Percentiles rank a stretch among this genome's conserved stretches.
Evolutionary conservation across 2,113 vertebrate genomes (phyloP).

Genomic region (Morone saxatilis): DNA sequence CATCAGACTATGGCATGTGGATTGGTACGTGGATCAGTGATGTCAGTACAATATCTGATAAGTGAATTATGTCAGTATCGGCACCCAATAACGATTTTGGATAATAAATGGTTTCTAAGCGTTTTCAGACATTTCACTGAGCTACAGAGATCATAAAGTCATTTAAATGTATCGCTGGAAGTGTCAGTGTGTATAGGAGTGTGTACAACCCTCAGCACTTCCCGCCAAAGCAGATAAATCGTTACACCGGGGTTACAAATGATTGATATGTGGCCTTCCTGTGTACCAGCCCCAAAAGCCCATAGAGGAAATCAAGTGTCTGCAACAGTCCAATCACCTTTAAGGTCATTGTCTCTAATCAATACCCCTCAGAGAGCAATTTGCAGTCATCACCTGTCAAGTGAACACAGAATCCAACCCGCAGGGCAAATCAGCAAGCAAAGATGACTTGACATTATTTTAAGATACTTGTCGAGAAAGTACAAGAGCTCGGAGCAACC

Average conservation of each 20-base stretch:
- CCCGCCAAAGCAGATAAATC: conserved; percentile 11
- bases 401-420: background rate
- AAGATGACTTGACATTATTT: background rate
- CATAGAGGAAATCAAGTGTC: background rate
- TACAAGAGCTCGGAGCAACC: background rate
- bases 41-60: too few relatives aligned
- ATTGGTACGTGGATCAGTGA: too few relatives aligned
- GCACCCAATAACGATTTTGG: too few relatives aligned
- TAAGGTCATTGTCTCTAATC: conserved; percentile 41
- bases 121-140: background rate
- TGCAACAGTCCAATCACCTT: conserved; percentile 19
- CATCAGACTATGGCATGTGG: too few relatives aligned
- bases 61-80: too few relatives aligned
- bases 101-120: too few relatives aligned
- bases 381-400: conserved; percentile 36
- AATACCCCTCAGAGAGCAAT: conserved; percentile 46
- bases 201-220: background rate
- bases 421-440: background rate
- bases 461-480: background rate
- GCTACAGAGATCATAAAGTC: background rate
- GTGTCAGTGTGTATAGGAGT: background rate
- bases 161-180: background rate
- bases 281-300: background rate
- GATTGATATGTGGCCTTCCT: conserved; percentile 35
- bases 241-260: conserved; percentile 3